Percentiles rank a stretch among this genome's conserved stretches.
phyloP scores from a whole-genome alignment of 2,113 vertebrate genomes.

The Podilymbus podiceps region DNA sequence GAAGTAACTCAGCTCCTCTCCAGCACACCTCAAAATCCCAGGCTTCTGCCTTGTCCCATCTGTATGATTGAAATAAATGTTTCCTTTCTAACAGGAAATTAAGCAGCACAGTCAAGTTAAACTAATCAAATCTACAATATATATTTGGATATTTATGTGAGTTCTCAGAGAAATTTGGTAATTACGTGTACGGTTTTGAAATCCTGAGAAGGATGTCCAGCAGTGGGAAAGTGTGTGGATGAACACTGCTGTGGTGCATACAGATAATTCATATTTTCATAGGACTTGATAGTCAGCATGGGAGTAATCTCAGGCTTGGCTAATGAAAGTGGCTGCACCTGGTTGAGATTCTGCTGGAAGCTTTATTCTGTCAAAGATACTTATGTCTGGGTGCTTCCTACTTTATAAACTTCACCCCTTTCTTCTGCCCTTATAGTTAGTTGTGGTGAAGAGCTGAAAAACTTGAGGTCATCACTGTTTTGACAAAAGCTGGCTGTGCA shows the following conservation, averaged over 20 bases:
- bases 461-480: not conserved
- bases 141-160: not conserved
- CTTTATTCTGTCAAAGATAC: conserved; percentile 19
- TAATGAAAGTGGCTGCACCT: conserved; percentile 56
- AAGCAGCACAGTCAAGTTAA: not conserved
- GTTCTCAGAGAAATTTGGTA: not conserved
- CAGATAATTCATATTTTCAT: conserved; percentile 43
- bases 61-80: not conserved
- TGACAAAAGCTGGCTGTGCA: not conserved
- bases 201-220: not conserved
- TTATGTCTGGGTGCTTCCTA: not conserved
- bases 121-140: not conserved
- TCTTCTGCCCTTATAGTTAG: not conserved
- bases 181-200: not conserved
- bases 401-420: not conserved
- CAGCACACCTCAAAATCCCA: rapidly evolving
- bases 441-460: not conserved
- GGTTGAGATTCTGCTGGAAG: conserved; percentile 43
- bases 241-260: not conserved
- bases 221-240: not conserved
- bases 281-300: conserved; percentile 4
- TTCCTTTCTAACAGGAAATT: not conserved
- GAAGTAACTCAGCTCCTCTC: not conserved
- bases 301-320: conserved; percentile 41
- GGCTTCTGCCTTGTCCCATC: not conserved